These are phyloP conservation scores for Stylophora pistillata DNA, from an alignment of 64 coral and sea anemone genomes.

Conservation along the genomic window DNA sequence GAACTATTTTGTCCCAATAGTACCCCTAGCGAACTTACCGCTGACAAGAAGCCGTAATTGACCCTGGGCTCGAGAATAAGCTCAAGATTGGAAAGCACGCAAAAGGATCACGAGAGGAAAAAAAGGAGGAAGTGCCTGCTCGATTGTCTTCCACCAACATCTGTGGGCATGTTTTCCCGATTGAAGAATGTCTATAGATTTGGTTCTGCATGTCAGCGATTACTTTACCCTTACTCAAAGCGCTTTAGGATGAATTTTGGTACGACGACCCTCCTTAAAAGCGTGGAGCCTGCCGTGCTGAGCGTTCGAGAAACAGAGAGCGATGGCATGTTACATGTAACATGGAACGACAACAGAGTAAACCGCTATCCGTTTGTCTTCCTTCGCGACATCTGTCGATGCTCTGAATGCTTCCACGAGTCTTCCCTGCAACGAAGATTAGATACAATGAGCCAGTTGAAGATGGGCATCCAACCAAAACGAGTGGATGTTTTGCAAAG, in stretches of 20 bases:
- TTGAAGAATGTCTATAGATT: too few species aligned
- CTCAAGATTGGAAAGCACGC: too few species aligned
- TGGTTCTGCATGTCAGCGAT: too few species aligned
- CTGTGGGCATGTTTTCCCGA: too few species aligned
- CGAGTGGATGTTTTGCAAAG: constrained; percentile 48
- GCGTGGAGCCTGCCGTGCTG: not conserved
- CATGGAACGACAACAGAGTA: constrained; percentile 22
- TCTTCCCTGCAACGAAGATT: constrained; percentile 21
- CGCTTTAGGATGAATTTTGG: not conserved
- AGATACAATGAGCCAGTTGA: constrained; percentile 45
- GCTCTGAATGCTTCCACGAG: not conserved
- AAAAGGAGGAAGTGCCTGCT: too few species aligned
- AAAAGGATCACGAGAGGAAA: too few species aligned
- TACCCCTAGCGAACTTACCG: too few species aligned
- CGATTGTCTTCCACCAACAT: too few species aligned
- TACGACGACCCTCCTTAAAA: not conserved
- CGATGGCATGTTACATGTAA: constrained; percentile 26
- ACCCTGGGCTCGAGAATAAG: too few species aligned
- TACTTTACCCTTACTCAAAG: not conserved
- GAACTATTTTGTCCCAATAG: too few species aligned
- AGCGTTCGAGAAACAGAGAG: not conserved
- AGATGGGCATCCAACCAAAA: constrained; percentile 51
- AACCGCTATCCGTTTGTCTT: constrained; percentile 73
- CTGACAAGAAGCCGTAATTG: too few species aligned
- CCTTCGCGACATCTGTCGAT: constrained; percentile 65